Percentiles rank a stretch among this genome's conserved stretches.
Evolutionary conservation across 2,888 invertebrate species (phyloP).

Genomic region (Anodontia alba): DNA sequence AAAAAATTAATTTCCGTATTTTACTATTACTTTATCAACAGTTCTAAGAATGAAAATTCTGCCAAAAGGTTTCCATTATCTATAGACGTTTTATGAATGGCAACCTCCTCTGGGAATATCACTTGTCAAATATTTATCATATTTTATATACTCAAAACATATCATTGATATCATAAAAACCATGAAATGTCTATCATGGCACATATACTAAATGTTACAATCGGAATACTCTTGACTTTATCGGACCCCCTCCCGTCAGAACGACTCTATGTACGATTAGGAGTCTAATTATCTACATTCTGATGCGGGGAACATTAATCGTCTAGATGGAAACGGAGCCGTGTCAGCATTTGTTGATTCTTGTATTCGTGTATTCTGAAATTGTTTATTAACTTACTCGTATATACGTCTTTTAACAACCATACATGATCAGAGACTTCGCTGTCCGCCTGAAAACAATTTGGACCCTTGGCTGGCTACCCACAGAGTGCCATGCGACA

Average conservation of each 20-base stretch:
- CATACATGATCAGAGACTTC: no score
- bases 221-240: conserved; percentile 18
- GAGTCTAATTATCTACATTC: conserved; percentile 16
- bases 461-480: no score
- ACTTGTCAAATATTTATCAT: conserved; percentile 20
- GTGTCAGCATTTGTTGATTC: neutral
- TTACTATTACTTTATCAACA: conserved; percentile 1
- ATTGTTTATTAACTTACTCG: no score
- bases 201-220: conserved; percentile 20
- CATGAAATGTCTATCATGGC: conserved; percentile 13
- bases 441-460: no score
- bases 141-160: conserved; percentile 20
- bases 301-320: conserved; percentile 16
- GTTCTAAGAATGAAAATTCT: neutral
- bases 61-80: conserved; percentile 18
- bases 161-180: conserved; percentile 16
- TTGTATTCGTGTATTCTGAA: no score
- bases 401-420: no score
- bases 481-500: no score
- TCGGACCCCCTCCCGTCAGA: conserved; percentile 16
- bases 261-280: conserved; percentile 20
- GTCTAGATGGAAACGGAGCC: conserved; percentile 10
- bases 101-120: neutral
- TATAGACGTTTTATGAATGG: conserved; percentile 13
- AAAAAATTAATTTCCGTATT: neutral